These are phyloP conservation scores for Bujurquina vittata DNA, from an alignment of 2,113 vertebrate species.

Conservation along the genomic window DNA sequence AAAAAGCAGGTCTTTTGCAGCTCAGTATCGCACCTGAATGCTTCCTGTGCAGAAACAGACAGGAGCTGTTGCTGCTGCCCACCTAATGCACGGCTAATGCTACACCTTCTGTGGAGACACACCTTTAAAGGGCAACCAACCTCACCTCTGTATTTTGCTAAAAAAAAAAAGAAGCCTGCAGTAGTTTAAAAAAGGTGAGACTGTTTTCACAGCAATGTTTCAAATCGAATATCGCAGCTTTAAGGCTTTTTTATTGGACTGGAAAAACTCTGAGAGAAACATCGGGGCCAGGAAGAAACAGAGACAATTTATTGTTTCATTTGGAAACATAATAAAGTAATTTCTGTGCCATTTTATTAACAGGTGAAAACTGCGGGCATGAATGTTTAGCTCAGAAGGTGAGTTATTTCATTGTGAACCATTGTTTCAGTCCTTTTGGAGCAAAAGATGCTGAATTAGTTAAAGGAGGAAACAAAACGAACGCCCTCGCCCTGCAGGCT, in stretches of 20 bases:
- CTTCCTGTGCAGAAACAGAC: background rate
- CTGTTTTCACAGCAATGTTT: background rate
- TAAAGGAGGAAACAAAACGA: slow-evolving; percentile 50
- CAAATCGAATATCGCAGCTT: background rate
- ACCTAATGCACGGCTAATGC: background rate
- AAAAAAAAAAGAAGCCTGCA: background rate
- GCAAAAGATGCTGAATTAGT: slow-evolving; percentile 62
- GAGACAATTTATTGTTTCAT: background rate
- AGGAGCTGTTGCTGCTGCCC: background rate
- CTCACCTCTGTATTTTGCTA: background rate
- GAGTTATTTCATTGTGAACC: slow-evolving; percentile 12
- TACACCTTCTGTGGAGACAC: background rate
- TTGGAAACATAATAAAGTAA: background rate
- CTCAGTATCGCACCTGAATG: background rate
- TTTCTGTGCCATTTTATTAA: background rate
- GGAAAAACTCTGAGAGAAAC: background rate
- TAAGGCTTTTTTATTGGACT: background rate
- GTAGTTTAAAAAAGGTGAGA: background rate
- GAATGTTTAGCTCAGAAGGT: background rate
- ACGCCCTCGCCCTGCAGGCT: slow-evolving; percentile 50
- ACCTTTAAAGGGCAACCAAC: background rate
- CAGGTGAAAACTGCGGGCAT: slow-evolving; percentile 19
- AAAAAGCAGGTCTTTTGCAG: background rate
- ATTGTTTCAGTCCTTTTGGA: slow-evolving; percentile 36
- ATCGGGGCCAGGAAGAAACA: background rate